These are phyloP conservation scores for Sinocyclocheilus anshuiensis DNA, from an alignment of 2,113 vertebrate genomes.

Conservation along the genomic window DNA sequence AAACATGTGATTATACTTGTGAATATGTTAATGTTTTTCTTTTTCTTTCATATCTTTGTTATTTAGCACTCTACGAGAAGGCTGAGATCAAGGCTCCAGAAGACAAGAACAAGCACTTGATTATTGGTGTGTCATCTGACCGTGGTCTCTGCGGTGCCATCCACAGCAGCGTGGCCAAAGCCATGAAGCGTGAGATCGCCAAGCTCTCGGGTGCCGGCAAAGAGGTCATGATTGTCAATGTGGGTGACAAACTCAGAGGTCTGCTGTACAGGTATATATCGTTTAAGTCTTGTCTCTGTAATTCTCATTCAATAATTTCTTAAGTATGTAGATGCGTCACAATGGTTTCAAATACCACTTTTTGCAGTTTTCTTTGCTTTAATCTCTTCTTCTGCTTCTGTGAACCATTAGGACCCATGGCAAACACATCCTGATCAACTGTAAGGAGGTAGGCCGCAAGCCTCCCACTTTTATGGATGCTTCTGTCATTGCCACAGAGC, in stretches of 20 bases:
- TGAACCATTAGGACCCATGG: conserved; percentile 80
- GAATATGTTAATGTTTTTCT: neutral
- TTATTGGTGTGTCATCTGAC: conserved; percentile 93
- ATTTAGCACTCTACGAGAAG: conserved; percentile 91
- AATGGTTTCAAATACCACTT: no score
- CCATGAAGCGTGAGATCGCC: conserved; percentile 84
- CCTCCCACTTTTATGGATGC: conserved; percentile 92
- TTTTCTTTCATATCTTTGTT: neutral
- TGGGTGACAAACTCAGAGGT: conserved; percentile 93
- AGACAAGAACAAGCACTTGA: conserved; percentile 88
- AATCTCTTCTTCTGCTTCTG: neutral
- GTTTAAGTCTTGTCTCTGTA: neutral
- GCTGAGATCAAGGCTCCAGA: conserved; percentile 89
- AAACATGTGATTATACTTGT: neutral
- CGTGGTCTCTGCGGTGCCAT: conserved; percentile 95
- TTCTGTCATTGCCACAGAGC: conserved; percentile 83
- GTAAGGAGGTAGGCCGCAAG: conserved; percentile 91
- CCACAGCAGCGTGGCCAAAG: conserved; percentile 89
- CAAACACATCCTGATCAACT: conserved; percentile 85
- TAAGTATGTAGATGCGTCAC: no score
- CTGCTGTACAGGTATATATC: conserved; percentile 83
- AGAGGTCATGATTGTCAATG: conserved; percentile 91
- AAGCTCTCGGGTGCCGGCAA: conserved; percentile 80
- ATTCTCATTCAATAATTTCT: neutral
- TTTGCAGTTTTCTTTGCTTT: neutral